These are phyloP conservation scores for Drosophila sucinea DNA, from an alignment of 1,140 invertebrate species.

Conservation along the genomic window DNA sequence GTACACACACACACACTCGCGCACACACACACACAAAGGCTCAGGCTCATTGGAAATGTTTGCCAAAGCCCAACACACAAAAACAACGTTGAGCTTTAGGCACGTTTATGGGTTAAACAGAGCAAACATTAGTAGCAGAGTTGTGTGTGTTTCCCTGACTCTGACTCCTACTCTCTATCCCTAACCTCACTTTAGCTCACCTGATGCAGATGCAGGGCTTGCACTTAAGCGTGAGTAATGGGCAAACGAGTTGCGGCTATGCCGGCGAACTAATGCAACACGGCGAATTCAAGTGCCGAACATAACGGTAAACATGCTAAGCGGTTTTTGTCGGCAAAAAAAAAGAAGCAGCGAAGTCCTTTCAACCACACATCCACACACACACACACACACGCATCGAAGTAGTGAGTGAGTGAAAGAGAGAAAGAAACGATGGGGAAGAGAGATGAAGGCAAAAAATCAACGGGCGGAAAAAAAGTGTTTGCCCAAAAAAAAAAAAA, in stretches of 20 bases:
- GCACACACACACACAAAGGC: constrained; percentile 12
- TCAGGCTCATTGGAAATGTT: constrained; percentile 26
- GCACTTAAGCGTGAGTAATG: constrained; percentile 66
- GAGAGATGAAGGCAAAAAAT: constrained; percentile 50
- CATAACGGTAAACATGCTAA: constrained; percentile 79
- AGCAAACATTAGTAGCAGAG: constrained; percentile 68
- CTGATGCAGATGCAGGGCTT: constrained; percentile 34
- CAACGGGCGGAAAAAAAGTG: constrained; percentile 61
- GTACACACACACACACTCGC: constrained; percentile 32
- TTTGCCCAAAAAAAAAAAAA: constrained; percentile 52
- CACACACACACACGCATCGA: constrained; percentile 3
- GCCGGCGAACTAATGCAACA: constrained; percentile 73
- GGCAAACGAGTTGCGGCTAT: constrained; percentile 25
- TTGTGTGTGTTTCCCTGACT: constrained; percentile 12
- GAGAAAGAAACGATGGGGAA: constrained; percentile 10
- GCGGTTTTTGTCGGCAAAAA: constrained; percentile 54
- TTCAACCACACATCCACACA: not conserved
- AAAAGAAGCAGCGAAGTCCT: constrained; percentile 18
- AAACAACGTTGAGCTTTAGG: constrained; percentile 30
- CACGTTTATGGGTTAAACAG: constrained; percentile 77
- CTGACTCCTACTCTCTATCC: constrained; percentile 5
- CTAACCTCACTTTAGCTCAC: constrained; percentile 37
- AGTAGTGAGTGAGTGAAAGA: constrained; percentile 3
- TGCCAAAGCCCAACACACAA: constrained; percentile 21
- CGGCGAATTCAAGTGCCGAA: constrained; percentile 78